Evolutionary conservation across 2,113 vertebrate genomes (phyloP).

Genomic region (Menura novaehollandiae): DNA sequence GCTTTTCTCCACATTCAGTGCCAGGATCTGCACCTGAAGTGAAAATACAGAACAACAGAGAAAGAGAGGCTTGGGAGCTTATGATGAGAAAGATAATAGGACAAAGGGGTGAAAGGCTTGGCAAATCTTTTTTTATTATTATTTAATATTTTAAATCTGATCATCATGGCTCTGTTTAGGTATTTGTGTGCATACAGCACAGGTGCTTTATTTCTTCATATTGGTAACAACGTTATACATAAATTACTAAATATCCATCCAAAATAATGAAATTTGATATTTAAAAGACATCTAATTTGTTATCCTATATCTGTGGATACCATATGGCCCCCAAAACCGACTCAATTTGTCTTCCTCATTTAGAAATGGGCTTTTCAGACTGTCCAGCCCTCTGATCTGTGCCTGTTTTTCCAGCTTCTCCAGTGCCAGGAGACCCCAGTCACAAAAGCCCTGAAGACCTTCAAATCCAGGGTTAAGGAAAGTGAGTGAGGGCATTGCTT

Average conservation of each 20-base stretch:
- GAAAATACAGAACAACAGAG: background rate
- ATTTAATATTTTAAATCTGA: background rate
- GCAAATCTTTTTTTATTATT: background rate
- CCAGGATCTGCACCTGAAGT: background rate
- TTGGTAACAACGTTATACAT: background rate
- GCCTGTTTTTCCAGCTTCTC: background rate
- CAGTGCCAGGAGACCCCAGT: background rate
- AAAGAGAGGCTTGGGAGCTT: background rate
- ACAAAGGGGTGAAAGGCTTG: background rate
- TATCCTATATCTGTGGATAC: background rate
- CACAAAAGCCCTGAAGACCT: background rate
- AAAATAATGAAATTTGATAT: background rate
- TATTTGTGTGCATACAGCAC: background rate
- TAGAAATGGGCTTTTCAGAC: background rate
- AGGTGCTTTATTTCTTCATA: background rate
- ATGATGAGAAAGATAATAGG: background rate
- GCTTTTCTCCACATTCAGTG: background rate
- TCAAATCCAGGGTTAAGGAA: background rate
- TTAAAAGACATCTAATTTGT: background rate
- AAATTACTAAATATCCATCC: background rate
- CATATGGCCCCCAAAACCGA: background rate
- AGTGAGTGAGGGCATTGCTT: background rate
- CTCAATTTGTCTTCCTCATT: background rate
- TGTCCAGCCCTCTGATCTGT: background rate
- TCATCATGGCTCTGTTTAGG: background rate